A percentile compares a stretch with the other conserved stretches of the same genome.
Conservation (phyloP, 2,888 invertebrate genomes). For the Xanthia togata region DNA sequence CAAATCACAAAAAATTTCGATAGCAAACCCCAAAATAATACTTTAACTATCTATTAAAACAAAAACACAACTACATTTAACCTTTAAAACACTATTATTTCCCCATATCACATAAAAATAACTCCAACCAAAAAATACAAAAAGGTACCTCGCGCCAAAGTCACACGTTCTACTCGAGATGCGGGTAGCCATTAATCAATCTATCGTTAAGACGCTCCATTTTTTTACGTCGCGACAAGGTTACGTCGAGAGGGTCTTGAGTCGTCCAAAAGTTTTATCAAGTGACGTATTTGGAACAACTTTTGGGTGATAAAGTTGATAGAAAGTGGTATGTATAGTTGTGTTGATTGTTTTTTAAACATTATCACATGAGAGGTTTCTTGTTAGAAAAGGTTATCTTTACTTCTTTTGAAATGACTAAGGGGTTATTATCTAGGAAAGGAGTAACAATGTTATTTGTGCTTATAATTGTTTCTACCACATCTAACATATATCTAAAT, state of each 20-base stretch:
- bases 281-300: constrained; percentile 41
- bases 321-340: constrained; percentile 24
- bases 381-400: background rate
- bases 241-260: constrained; percentile 59
- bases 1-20: background rate
- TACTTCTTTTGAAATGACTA: background rate
- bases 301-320: constrained; percentile 30
- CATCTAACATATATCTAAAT: background rate
- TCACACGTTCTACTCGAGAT: constrained; percentile 57
- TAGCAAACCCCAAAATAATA: background rate
- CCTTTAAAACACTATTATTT: constrained; percentile 24
- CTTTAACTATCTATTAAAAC: background rate
- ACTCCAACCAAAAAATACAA: constrained; percentile 35
- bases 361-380: constrained; percentile 4
- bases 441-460: background rate
- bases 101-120: constrained; percentile 30
- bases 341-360: constrained; percentile 43
- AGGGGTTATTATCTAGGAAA: background rate
- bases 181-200: constrained; percentile 70
- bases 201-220: constrained; percentile 62
- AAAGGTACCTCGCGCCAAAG: constrained; percentile 64
- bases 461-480: background rate
- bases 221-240: constrained; percentile 67
- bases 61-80: background rate
- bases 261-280: constrained; percentile 60